phyloP scores from a whole-genome alignment of 2,797 vertebrate species.

The Capromys pilorides region DNA sequence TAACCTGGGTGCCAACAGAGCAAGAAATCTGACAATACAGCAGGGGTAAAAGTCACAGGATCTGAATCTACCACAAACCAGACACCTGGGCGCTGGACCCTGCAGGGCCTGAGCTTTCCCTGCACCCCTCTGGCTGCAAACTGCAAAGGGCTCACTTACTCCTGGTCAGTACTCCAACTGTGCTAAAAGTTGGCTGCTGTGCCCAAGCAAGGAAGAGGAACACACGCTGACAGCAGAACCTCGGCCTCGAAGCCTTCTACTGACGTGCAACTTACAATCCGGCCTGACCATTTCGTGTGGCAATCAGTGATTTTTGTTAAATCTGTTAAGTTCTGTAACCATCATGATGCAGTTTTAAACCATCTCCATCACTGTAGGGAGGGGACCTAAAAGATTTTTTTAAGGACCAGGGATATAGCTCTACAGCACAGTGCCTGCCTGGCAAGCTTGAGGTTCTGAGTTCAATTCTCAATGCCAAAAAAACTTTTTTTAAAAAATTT shows the following conservation, averaged over 20 bases:
- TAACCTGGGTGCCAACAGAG: background rate
- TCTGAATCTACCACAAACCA: background rate
- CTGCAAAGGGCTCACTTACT: background rate
- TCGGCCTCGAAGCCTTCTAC: background rate
- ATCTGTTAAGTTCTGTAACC: background rate
- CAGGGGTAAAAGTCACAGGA: fast-evolving
- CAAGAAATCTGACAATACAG: background rate
- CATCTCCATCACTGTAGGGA: background rate
- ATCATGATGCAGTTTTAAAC: background rate
- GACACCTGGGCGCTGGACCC: background rate
- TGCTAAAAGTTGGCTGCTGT: background rate
- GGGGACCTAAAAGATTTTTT: background rate
- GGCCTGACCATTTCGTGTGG: background rate
- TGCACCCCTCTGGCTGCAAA: background rate
- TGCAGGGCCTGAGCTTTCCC: background rate
- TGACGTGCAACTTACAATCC: background rate
- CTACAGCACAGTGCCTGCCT: too few species aligned
- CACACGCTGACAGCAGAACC: background rate
- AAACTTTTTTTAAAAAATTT: background rate
- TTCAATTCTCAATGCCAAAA: too few species aligned
- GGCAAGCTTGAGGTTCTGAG: too few species aligned
- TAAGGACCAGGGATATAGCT: too few species aligned
- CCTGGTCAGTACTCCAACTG: background rate
- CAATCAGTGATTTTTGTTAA: background rate
- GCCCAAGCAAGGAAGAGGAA: background rate